Conservation (phyloP, 1,140 invertebrate species). For the Papilio helenus region DNA sequence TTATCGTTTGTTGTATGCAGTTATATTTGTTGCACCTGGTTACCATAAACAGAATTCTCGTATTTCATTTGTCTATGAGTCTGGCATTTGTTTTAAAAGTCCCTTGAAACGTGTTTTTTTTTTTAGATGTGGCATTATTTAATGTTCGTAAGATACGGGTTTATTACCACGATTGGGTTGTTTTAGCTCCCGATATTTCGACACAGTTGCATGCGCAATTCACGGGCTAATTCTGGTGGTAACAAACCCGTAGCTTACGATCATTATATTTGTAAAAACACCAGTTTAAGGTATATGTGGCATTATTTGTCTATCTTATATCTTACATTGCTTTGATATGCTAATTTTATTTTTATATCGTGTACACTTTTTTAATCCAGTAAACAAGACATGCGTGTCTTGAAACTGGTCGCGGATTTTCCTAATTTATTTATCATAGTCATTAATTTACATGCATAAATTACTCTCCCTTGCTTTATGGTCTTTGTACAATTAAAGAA, state of each 20-base stretch:
- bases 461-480: conserved; percentile 20
- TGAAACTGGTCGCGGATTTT: neutral
- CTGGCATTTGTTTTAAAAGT: neutral
- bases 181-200: no score
- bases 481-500: conserved; percentile 14
- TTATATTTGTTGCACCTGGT: neutral
- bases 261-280: no score
- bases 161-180: no score
- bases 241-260: no score
- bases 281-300: no score
- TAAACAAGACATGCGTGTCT: neutral
- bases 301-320: no score
- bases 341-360: neutral
- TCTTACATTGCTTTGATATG: neutral
- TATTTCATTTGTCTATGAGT: no score
- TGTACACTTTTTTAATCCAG: neutral
- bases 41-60: neutral
- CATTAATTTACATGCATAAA: conserved; percentile 14
- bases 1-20: neutral
- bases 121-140: neutral
- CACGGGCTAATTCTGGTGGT: no score
- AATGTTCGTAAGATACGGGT: no score
- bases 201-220: no score
- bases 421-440: conserved; percentile 19
- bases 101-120: neutral